Conservation (phyloP, 2,797 vertebrate genomes). For the Hylomyscus alleni region DNA sequence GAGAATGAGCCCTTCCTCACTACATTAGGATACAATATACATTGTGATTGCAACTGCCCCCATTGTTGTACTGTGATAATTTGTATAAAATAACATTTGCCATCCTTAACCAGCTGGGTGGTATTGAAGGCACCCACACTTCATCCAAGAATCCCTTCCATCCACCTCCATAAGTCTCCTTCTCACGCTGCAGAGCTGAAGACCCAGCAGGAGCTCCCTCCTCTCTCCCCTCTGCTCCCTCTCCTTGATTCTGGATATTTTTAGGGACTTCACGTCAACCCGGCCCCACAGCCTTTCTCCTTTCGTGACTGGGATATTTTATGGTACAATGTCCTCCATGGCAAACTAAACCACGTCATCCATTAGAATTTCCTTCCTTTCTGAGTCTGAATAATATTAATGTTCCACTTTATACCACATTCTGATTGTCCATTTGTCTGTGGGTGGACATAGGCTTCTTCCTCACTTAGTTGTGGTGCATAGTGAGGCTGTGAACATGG, state of each 20-base stretch:
- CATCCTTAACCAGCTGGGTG: no score
- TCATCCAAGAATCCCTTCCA: not conserved
- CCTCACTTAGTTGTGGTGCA: not conserved
- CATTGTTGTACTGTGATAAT: not conserved
- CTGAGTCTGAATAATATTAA: not conserved
- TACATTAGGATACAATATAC: not conserved
- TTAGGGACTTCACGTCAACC: not conserved
- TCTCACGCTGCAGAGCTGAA: not conserved
- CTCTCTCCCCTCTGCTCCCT: not conserved
- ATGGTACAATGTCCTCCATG: not conserved
- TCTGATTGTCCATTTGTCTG: not conserved
- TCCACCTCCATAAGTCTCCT: not conserved
- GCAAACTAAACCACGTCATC: not conserved
- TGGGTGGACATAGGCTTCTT: not conserved
- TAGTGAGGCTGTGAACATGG: not conserved
- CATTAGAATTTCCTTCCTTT: not conserved
- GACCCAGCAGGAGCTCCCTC: no score
- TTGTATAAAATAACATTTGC: not conserved
- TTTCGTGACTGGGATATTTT: not conserved
- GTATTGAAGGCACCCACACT: not conserved
- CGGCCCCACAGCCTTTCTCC: not conserved
- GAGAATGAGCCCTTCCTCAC: not conserved
- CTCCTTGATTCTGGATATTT: not conserved
- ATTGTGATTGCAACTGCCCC: not conserved
- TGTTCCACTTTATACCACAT: no score